Evolutionary conservation across 2,888 invertebrate species (phyloP).

Genomic region (Rhopalosiphum nymphaeae): DNA sequence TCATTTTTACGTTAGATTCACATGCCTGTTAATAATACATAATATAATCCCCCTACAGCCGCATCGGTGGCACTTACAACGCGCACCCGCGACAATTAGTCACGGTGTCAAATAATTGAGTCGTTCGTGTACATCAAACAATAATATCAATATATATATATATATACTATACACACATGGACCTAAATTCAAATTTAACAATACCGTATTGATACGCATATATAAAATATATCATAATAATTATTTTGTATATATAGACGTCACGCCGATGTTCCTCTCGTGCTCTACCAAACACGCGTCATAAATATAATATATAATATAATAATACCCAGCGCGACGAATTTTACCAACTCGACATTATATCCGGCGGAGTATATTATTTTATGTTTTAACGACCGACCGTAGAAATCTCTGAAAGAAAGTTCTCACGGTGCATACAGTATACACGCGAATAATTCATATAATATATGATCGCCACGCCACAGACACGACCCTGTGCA

Average conservation of each 20-base stretch:
- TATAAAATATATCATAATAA: not conserved
- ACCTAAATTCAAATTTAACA: not conserved
- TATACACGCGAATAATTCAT: not conserved
- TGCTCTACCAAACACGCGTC: not conserved
- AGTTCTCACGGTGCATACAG: slow-evolving; percentile 38
- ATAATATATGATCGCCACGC: not conserved
- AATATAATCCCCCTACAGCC: not conserved
- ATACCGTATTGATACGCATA: slow-evolving; percentile 22
- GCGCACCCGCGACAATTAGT: slow-evolving; percentile 40
- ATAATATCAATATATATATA: slow-evolving; percentile 2
- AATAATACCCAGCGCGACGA: not conserved
- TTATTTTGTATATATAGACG: not conserved
- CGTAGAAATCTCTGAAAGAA: not conserved
- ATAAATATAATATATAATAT: not conserved
- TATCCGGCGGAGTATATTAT: slow-evolving; percentile 16
- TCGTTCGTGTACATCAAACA: not conserved
- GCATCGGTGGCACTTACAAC: not conserved
- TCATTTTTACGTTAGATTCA: not conserved
- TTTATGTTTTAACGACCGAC: slow-evolving; percentile 16
- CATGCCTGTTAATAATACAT: not conserved
- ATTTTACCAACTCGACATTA: not conserved
- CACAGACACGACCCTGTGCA: not conserved
- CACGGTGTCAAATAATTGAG: slow-evolving; percentile 53
- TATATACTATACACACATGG: not conserved
- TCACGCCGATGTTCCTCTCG: not conserved